phyloP scores from a whole-genome alignment of 1,140 invertebrate species.

The Oncopodura yosiiana region DNA sequence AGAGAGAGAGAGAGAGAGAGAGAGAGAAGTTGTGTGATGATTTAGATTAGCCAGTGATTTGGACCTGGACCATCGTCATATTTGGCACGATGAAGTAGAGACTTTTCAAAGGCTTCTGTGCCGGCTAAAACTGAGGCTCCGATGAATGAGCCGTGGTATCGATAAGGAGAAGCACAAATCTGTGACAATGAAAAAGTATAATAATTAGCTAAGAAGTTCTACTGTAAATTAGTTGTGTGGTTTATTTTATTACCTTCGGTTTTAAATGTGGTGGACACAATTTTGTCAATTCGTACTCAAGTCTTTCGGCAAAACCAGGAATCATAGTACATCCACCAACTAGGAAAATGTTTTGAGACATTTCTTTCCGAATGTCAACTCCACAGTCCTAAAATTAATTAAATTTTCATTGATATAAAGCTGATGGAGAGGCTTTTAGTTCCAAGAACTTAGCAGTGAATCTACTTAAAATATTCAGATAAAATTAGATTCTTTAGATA shows the following conservation, averaged over 20 bases:
- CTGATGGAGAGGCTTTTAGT: too few relatives aligned
- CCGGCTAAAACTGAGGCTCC: conserved; percentile 49
- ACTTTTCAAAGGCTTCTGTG: conserved; percentile 46
- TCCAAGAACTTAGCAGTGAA: too few relatives aligned
- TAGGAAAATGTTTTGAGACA: conserved; percentile 44
- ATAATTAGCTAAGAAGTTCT: neutral
- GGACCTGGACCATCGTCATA: conserved; percentile 30
- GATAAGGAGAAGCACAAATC: conserved; percentile 50
- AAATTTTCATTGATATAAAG: neutral
- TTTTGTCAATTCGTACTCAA: conserved; percentile 49
- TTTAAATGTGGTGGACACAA: conserved; percentile 49
- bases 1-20: neutral
- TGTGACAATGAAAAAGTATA: conserved; percentile 29
- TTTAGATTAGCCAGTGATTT: conserved; percentile 31
- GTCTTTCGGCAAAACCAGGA: conserved; percentile 51
- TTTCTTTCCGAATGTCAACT: conserved; percentile 48
- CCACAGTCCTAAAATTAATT: conserved; percentile 40
- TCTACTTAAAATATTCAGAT: too few relatives aligned
- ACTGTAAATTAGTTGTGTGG: neutral
- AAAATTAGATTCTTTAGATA: too few relatives aligned
- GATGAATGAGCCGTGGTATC: conserved; percentile 52
- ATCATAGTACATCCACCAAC: conserved; percentile 51
- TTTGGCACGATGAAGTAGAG: conserved; percentile 29
- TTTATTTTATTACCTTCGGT: conserved; percentile 45
- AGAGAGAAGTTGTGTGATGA: too few relatives aligned